These are phyloP conservation scores for Sisor rabdophorus DNA, from an alignment of 2,113 vertebrate species.

Conservation along the genomic window DNA sequence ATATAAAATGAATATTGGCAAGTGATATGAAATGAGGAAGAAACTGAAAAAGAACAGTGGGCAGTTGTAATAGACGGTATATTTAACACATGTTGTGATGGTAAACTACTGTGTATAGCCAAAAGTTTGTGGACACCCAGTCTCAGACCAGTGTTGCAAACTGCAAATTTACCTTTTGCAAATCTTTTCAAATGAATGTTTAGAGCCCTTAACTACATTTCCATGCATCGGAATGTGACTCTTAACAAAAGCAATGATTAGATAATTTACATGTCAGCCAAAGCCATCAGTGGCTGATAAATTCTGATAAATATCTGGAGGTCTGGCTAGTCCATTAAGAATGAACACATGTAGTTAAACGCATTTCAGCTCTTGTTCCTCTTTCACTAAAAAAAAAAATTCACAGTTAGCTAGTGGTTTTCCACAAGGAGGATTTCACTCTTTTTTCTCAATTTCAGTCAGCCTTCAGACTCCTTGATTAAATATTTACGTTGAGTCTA, in stretches of 20 bases:
- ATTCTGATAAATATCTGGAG: no score
- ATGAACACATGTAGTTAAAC: neutral
- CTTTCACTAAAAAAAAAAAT: neutral
- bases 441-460: neutral
- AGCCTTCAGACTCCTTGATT: neutral
- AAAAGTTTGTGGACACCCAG: neutral
- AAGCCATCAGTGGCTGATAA: no score
- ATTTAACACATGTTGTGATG: neutral
- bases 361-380: neutral
- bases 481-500: slow-evolving; percentile 14
- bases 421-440: neutral
- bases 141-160: no score
- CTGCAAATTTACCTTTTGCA: no score
- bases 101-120: neutral
- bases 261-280: no score
- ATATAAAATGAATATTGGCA: no score
- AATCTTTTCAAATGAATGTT: no score
- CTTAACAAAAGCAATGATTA: no score
- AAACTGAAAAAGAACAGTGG: neutral
- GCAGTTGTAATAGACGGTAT: neutral
- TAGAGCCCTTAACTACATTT: no score
- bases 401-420: neutral
- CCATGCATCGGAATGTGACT: no score
- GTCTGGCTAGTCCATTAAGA: no score
- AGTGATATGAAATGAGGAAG: no score